Evolutionary conservation across 2,888 invertebrate genomes (phyloP), one percentile per base, ranked within the genome.

Genomic region (Trypoxylon attenuatum): DNA sequence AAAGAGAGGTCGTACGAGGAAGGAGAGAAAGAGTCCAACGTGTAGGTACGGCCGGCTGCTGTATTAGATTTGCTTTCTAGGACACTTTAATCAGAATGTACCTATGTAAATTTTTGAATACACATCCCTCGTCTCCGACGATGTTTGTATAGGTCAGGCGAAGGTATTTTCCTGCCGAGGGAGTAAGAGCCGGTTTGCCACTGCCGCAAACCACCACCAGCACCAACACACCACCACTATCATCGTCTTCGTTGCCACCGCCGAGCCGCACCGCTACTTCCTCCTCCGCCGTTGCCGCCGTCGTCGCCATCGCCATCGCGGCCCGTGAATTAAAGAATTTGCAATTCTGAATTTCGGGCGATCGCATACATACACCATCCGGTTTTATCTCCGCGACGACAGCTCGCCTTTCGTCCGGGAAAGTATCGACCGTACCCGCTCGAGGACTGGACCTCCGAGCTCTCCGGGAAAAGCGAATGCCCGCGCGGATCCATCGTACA

Each of bases 41-140:
- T 25, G 60, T 65, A 63, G 60, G 65, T 62, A 61, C 52, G 66
- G 63, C 45, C 60, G 65, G 60, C 66, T 55, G 67, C 69, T 71
- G 83, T 84, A 87, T 87, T 87, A 87, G 85, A 87, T 87, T 87
- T 86, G 83, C 86, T 85, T 83, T 85, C 84, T 84, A 82, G 87
- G 85, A 86, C 85, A 85, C 84, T 86, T 87, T 87, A 87, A 86
- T 87, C 85, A 87, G 85, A 85, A 85, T 84, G 85, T 87, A 87
- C 86, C 87, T 87, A 87, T 87, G 87, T 85, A 87, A 87, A 87
- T 87, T 87, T 87, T 87, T 86, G 85, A 87, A 86, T 84, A 86
- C 85, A 87, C 85, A 85, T 83, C 76, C 76, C 77, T 80, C 82
- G 80, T 80, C 82, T 79, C 82, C 78, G 76, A 78, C 82, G 81